Evolutionary conservation across 2,888 invertebrate genomes (phyloP), one percentile per base, ranked within the genome.

Genomic region (Timema podura): DNA sequence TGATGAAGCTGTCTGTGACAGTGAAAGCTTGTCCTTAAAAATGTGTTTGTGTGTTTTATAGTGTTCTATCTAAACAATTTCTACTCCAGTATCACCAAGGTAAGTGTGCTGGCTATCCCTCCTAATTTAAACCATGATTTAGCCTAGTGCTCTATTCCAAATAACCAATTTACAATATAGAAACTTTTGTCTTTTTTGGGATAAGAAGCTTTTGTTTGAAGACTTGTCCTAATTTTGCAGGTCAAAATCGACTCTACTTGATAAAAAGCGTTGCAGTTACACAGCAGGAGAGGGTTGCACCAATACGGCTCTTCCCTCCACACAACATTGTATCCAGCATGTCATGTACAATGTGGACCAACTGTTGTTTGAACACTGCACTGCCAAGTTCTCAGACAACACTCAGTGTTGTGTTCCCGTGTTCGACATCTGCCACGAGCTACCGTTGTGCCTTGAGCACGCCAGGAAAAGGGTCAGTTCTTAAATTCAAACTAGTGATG

Each of bases 401-500:
- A 89, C 90, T 48, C 91, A 91, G 79, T 92, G 92, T 80, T 89
- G 90, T 77, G 85, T 89, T 74, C 91, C 92, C 64, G 91, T 91
- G 66, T 90, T 92, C 77, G 91, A 92, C 81, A 86, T 91, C 72
- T 85, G 86, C 65, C 90, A 91, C 78, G 90, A 94, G 79, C 85
- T 94, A 79, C 94, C 96, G 65, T 84, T 96, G 8, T 96, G 96
- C 80, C 85, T 89, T 8, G 92, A 92, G 77, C 96, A 96, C 81
- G 91, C 91, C 0, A 88, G 91, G 81, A 92, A 92, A 81, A 84
- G 92, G 81, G 89, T 89, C 77, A 79, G 83, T 77, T 70, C 13
- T 6, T 69, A 15, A 5, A 64, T 6, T 48, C 16, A 6, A 45
- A 67, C 10, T 8, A 46, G 64, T 68, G n/a, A 45, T 15, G 44